Base-by-base conservation (phyloP, 2,797 vertebrate species). In the Danio tinwini region DNA sequence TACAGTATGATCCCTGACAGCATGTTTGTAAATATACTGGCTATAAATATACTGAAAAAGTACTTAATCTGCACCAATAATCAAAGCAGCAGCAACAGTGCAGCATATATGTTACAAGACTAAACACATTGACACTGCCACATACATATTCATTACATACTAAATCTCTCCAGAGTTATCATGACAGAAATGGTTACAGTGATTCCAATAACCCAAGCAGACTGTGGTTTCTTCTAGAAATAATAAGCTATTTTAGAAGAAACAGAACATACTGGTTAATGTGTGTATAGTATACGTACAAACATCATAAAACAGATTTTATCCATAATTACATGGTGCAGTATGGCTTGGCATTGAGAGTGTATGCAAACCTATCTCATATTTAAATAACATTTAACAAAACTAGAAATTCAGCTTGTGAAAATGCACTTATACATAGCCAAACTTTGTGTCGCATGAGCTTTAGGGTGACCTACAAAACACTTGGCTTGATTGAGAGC, bases 251-350 rank as follows among this genome's bases (percentile, higher is more conserved):
- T 71, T 77, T 21, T 37, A 6, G 50, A 16, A 55, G 65, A 62
- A 39, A 7, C n/a, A 49, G 29, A 76, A 72, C 75, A 76, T 62
- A 40, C 47, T 17, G 37, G 67, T 37, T 62, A 40, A 55, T 73
- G 72, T 55, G 67, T 76, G 55, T 58, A 42, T 42, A 63, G 47
- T 58, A 70, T 64, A n/a, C n/a, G n/a, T n/a, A 67, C 16, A 62
- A 69, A 74, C 44, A 78, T 58, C 70, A 76, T 61, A 70, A 83
- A 80, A 82, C 69, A 59, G 58, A 56, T 55, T 71, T 65, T 29
- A 39, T 29, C 29, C 73, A 74, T 75, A 78, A 80, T 77, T 83
- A 67, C 49, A 82, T 29, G 53, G 39, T 74, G 73, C 29, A 74
- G 39, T 61, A 78, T 39, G 64, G 76, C 37, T 71, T 79, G 52